Conservation (phyloP, 2,797 vertebrate species). For the Acanthurus leucopareius region DNA sequence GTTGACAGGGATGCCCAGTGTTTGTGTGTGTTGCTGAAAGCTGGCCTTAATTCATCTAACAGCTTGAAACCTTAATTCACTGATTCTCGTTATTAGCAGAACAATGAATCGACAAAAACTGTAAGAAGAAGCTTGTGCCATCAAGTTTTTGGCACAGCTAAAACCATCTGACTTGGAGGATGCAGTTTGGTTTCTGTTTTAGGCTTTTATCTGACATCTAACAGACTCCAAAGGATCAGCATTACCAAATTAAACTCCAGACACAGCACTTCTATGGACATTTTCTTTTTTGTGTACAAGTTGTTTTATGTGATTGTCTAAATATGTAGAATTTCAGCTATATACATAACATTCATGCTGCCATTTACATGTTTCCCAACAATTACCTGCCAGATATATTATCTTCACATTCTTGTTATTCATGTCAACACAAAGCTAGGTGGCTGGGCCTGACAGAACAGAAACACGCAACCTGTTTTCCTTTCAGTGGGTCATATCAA, state of each 20-base stretch:
- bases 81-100: neutral
- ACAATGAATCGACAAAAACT: constrained; percentile 15
- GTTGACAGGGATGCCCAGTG: constrained; percentile 29
- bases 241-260: constrained; percentile 44
- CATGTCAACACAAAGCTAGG: neutral
- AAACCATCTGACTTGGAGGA: constrained; percentile 25
- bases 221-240: constrained; percentile 42
- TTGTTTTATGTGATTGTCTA: neutral
- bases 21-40: constrained; percentile 32
- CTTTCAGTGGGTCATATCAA: neutral
- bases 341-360: neutral
- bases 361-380: no score
- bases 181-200: constrained; percentile 21
- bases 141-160: constrained; percentile 15
- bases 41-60: constrained; percentile 16
- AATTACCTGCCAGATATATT: neutral
- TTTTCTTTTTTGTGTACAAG: constrained; percentile 15
- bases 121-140: constrained; percentile 1
- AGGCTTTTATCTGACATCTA: neutral
- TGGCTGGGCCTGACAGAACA: neutral
- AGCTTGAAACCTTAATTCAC: constrained; percentile 19
- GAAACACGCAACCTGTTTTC: neutral
- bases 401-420: neutral
- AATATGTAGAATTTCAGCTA: neutral
- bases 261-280: constrained; percentile 33